Evolutionary conservation across 2,888 invertebrate species (phyloP).

Genomic region (Sepioteuthis lessoniana): DNA sequence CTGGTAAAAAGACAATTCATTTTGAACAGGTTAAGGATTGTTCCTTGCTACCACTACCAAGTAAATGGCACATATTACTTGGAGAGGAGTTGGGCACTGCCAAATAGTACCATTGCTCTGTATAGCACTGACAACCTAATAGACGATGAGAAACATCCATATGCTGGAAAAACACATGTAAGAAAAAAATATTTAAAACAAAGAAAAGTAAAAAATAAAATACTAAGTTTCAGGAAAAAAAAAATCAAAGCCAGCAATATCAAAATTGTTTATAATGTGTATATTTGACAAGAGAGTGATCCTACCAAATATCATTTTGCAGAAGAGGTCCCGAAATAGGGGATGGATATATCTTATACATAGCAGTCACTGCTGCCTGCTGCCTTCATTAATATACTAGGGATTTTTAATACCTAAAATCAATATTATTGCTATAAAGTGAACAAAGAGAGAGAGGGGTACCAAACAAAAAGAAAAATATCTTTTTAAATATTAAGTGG

Average conservation of each 20-base stretch:
- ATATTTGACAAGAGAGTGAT: background rate
- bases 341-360: background rate
- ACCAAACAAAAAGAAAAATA: background rate
- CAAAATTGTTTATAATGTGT: background rate
- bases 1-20: too few species aligned
- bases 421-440: conserved; percentile 16
- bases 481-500: background rate
- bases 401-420: conserved; percentile 14
- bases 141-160: too few species aligned
- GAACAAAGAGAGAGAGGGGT: background rate
- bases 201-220: background rate
- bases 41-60: too few species aligned
- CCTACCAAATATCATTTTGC: background rate
- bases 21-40: too few species aligned
- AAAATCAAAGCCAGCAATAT: background rate
- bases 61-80: too few species aligned
- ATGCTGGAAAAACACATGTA: background rate
- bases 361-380: background rate
- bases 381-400: background rate
- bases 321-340: background rate
- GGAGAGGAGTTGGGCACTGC: too few species aligned
- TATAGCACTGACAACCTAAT: too few species aligned
- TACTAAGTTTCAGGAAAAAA: too few species aligned
- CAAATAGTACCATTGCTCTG: too few species aligned
- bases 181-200: background rate